Conservation (phyloP, 2,888 invertebrate species). For the Brenthis hecate region DNA sequence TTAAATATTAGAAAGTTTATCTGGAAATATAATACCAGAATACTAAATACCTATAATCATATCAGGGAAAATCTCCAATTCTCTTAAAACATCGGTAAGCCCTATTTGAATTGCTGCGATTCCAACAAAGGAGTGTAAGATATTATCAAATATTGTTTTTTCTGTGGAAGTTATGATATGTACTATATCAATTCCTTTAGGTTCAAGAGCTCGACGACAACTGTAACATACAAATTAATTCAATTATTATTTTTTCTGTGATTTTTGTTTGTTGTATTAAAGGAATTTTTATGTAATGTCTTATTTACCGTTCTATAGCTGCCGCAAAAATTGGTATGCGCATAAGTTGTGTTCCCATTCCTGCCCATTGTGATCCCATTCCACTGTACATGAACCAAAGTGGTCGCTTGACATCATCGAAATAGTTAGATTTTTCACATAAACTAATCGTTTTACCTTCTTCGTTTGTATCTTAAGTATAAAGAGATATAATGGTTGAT, state of each 20-base stretch:
- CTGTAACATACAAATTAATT: constrained; percentile 46
- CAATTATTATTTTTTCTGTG: too few species aligned
- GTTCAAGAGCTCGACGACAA: constrained; percentile 74
- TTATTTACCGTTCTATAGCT: constrained; percentile 41
- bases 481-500: too few species aligned
- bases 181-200: constrained; percentile 85
- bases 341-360: constrained; percentile 86
- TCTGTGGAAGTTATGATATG: constrained; percentile 84
- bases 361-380: constrained; percentile 63
- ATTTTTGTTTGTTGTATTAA: neutral
- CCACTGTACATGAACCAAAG: constrained; percentile 87
- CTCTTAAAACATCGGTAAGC: constrained; percentile 66
- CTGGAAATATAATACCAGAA: too few species aligned
- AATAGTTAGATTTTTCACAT: constrained; percentile 41
- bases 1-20: too few species aligned
- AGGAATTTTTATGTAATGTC: neutral
- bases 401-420: constrained; percentile 64
- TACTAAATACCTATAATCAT: too few species aligned
- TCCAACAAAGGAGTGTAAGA: constrained; percentile 87
- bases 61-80: constrained; percentile 81
- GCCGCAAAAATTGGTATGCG: constrained; percentile 82
- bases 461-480: too few species aligned
- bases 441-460: neutral
- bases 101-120: constrained; percentile 87
- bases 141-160: constrained; percentile 78